Base-by-base conservation (phyloP, 1,140 invertebrate species). In the Aphaenogaster rudis region DNA sequence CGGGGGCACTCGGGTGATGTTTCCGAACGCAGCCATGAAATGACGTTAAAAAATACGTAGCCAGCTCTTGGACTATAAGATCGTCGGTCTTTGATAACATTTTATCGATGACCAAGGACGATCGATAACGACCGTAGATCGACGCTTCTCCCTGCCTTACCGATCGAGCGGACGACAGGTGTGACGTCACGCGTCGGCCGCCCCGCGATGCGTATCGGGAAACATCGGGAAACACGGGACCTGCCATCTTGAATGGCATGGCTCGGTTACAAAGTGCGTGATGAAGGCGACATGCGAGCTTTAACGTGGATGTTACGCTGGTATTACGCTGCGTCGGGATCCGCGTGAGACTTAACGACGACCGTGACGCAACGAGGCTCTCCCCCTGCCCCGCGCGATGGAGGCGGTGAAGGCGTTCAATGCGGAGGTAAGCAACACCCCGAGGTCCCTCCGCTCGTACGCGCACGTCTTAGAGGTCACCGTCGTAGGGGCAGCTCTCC, bases 361-460 rank as follows among this genome's bases (percentile, higher is more conserved):
- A 42, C 50, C 39, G 50, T 57, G 78, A 77, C 69, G 66, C 63
- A 42, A 15, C 59, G 45, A 45, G 8, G 33, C 50, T 64, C 39
- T 13, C 77, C 52, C 50, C 64, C 59, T 63, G 42, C 50, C 42
- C 79, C 71, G 85, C 71, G 86, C 69, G 48, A 97, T 97, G 96
- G 95, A 96, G 74, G 96, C 96, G 94, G 96, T 97, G 64, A 97
- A 97, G 95, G 95, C 96, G 91, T 97, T 97, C 95, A 97, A 97
- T 93, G 95, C 96, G 92, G 97, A 97, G 96, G 96, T 97, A 95
- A 95, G 91, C 61, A 39, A 84, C 79, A 81, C 50, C 36, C 50
- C 21, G 48, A 9, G 61, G 42, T 45, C 28, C 42, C 54, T 57
- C 21, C 66, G 39, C 54, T 72, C 28, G 48, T 54, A 67, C 78